Percentiles rank a stretch among this genome's conserved stretches.
Evolutionary conservation across 2,113 vertebrate genomes (phyloP).

Genomic region (Neofelis nebulosa): DNA sequence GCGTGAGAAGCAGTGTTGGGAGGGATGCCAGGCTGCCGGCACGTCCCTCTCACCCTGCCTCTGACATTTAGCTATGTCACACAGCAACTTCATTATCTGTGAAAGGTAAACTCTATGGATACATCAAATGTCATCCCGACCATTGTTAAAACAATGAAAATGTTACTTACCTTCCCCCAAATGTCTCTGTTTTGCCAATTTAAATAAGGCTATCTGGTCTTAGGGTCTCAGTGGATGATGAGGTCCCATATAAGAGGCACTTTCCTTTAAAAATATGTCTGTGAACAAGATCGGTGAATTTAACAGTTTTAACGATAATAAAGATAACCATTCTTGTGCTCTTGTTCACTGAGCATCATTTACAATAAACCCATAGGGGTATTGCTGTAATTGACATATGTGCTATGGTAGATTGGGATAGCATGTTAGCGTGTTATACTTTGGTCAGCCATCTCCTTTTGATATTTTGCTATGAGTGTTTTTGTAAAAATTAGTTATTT

Average conservation of each 20-base stretch:
- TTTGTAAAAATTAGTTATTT: background rate
- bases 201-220: background rate
- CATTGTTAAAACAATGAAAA: background rate
- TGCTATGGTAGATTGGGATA: no score
- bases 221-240: background rate
- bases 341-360: background rate
- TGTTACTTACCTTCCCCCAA: background rate
- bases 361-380: background rate
- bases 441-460: background rate
- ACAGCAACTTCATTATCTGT: accelerated
- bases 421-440: background rate
- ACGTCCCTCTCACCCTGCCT: accelerated
- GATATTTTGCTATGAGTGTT: background rate
- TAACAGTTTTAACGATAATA: background rate
- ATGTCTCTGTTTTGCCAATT: background rate
- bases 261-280: background rate
- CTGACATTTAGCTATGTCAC: background rate
- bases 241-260: background rate
- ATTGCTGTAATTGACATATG: accelerated
- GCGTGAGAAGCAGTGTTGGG: background rate
- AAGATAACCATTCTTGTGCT: background rate
- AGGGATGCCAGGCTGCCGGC: no score
- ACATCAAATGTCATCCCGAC: no score
- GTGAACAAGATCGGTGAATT: background rate
- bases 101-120: background rate